phyloP scores from a whole-genome alignment of 2,113 vertebrate genomes.

The Cnemophilus loriae region DNA sequence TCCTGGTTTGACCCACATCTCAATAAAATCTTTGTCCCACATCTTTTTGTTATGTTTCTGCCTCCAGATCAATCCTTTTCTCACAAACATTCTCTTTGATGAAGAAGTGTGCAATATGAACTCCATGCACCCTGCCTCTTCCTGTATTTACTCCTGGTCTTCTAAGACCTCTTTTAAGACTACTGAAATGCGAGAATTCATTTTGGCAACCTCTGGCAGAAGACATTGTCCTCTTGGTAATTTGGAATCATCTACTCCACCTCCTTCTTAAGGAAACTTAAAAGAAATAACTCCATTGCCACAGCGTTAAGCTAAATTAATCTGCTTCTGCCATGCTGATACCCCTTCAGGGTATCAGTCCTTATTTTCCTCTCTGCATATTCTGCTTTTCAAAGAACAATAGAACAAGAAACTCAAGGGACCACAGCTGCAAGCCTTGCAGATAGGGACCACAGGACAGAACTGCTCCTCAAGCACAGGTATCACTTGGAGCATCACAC shows the following conservation, averaged over 20 bases:
- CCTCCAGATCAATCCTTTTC: neutral
- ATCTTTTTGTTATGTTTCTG: neutral
- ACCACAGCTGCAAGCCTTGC: neutral
- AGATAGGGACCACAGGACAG: neutral
- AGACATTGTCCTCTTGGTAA: neutral
- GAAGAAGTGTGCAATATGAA: neutral
- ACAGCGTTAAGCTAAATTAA: conserved; percentile 16
- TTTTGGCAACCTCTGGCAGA: neutral
- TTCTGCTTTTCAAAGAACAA: neutral
- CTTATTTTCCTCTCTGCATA: neutral
- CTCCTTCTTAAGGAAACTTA: neutral
- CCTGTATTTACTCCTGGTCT: neutral
- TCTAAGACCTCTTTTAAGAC: neutral
- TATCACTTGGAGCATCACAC: rapidly evolving
- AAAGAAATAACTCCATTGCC: neutral
- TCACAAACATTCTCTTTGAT: neutral
- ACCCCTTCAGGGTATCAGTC: neutral
- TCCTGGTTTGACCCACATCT: neutral
- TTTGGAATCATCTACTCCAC: neutral
- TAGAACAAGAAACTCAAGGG: neutral
- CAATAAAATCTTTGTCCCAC: neutral
- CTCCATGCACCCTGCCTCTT: neutral
- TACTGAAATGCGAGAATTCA: neutral
- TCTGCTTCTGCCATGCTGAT: neutral
- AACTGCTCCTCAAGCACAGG: neutral